Percentiles rank a stretch among this genome's conserved stretches.
phyloP scores from a whole-genome alignment of 2,888 invertebrate species.

The Didymodactylos carnosus region DNA sequence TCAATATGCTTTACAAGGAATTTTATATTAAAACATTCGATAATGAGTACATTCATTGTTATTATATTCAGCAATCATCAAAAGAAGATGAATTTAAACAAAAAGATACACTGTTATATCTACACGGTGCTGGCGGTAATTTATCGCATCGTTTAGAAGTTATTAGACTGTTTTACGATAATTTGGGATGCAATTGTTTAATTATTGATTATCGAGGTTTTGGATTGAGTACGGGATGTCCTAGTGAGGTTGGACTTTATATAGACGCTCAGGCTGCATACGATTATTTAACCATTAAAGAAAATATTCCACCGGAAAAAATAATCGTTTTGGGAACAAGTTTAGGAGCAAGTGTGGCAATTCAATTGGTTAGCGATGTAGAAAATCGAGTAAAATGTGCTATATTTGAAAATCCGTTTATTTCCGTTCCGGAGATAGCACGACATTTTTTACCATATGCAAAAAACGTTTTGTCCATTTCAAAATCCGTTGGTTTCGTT shows the following conservation, averaged over 20 bases:
- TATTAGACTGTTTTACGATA: neutral
- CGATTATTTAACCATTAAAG: constrained; percentile 57
- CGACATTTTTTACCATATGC: constrained; percentile 45
- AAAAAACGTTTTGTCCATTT: neutral
- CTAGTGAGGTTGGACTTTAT: constrained; percentile 59
- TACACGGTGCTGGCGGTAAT: neutral
- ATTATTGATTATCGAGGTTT: constrained; percentile 36
- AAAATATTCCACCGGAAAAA: constrained; percentile 61
- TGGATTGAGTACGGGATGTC: constrained; percentile 65
- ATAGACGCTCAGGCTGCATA: constrained; percentile 67
- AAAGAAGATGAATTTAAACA: neutral
- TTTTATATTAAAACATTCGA: neutral
- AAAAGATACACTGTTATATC: neutral
- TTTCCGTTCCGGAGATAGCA: constrained; percentile 78
- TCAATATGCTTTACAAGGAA: neutral
- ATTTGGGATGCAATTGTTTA: neutral
- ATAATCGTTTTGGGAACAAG: constrained; percentile 68
- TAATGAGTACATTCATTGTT: neutral
- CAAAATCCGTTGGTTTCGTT: neutral
- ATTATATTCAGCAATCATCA: neutral
- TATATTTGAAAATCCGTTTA: constrained; percentile 81
- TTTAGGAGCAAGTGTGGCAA: constrained; percentile 74
- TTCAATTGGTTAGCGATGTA: neutral
- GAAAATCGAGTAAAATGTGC: neutral
- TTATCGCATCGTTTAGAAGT: neutral